These are phyloP conservation scores for Oscheius sp. DNA, from an alignment of 2,888 invertebrate genomes.

Conservation along the genomic window DNA sequence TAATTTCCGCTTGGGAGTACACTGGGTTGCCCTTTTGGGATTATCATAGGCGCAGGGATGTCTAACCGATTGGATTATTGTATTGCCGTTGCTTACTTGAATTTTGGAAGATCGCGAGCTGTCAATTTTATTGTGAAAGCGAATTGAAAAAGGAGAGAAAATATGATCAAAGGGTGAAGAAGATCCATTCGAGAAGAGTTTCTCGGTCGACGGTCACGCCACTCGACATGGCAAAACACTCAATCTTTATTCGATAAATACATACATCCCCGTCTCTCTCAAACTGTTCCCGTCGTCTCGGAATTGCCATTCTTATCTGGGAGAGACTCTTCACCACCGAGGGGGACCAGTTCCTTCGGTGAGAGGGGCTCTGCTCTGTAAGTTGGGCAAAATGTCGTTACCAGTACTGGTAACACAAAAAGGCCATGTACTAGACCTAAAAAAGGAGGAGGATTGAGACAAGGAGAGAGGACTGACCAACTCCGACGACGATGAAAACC, in stretches of 20 bases:
- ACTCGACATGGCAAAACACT: not conserved
- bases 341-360: slow-evolving; percentile 9
- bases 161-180: not conserved
- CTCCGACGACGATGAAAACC: slow-evolving; percentile 54
- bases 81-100: not conserved
- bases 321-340: not conserved
- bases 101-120: not conserved
- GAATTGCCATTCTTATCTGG: slow-evolving; percentile 23
- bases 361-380: slow-evolving; percentile 37
- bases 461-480: slow-evolving; percentile 42
- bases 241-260: slow-evolving; percentile 14
- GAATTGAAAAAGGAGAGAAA: not conserved
- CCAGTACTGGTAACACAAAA: slow-evolving; percentile 59
- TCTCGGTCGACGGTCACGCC: not conserved
- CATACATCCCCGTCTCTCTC: slow-evolving; percentile 15
- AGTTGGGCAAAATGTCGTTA: slow-evolving; percentile 39
- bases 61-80: not conserved
- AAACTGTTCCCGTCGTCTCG: slow-evolving; percentile 2
- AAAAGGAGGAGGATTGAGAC: slow-evolving; percentile 13
- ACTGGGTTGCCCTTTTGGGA: not conserved
- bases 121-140: not conserved
- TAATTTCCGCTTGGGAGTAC: not conserved
- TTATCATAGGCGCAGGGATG: not conserved
- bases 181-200: not conserved
- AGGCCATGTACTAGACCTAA: slow-evolving; percentile 62